Conservation (phyloP, 1,140 invertebrate genomes). For the Oryctes rhinoceros region DNA sequence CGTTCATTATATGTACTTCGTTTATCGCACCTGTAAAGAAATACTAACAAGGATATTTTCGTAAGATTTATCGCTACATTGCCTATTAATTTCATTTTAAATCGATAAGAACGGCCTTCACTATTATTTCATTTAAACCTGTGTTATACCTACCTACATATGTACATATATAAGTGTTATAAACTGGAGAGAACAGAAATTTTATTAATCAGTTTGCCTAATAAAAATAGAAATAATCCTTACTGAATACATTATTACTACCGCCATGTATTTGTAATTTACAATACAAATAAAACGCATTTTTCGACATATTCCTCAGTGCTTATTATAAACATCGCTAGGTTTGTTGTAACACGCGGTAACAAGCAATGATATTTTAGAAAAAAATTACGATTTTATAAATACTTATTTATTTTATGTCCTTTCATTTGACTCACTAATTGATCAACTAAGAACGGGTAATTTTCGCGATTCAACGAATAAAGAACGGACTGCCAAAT, state of each 20-base stretch:
- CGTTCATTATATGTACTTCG: neutral
- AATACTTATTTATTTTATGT: too few species aligned
- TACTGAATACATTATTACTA: too few species aligned
- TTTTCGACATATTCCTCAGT: neutral
- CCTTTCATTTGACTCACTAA: too few species aligned
- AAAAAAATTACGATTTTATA: too few species aligned
- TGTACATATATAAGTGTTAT: neutral
- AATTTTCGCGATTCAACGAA: too few species aligned
- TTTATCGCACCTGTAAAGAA: neutral
- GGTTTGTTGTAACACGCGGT: too few species aligned
- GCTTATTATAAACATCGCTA: neutral
- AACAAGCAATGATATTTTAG: too few species aligned
- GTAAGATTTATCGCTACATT: conserved; percentile 5
- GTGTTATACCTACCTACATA: too few species aligned
- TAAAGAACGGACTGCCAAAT: too few species aligned
- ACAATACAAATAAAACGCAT: neutral
- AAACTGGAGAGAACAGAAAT: neutral
- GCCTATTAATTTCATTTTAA: neutral
- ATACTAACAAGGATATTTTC: neutral
- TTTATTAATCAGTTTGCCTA: neutral
- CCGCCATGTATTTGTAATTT: too few species aligned
- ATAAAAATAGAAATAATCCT: neutral
- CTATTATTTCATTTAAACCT: neutral
- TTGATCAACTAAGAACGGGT: too few species aligned
- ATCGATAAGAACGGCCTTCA: conserved; percentile 12